A percentile compares a stretch with the other conserved stretches of the same genome.
Conservation (phyloP, 2,888 invertebrate genomes). For the Cloeon dipterum region DNA sequence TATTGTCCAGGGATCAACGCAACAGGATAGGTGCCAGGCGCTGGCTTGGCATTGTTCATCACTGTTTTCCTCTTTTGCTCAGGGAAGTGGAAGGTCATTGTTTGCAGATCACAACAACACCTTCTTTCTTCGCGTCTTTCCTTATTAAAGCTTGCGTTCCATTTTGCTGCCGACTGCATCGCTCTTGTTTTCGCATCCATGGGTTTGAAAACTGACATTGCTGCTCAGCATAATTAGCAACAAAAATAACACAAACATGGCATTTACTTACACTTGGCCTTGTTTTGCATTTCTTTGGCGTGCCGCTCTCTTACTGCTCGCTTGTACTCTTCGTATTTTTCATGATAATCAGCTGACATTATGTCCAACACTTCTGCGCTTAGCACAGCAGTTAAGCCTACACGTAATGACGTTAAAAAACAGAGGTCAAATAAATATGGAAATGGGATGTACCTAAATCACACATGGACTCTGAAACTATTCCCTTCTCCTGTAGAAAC, state of each 20-base stretch:
- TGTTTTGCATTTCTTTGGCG: conserved; percentile 39
- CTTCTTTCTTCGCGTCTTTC: conserved; percentile 43
- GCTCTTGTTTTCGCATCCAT: conserved; percentile 58
- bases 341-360: conserved; percentile 86
- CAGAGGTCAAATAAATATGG: too few species aligned
- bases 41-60: conserved; percentile 22
- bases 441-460: conserved; percentile 44
- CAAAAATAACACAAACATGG: not conserved
- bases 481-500: conserved; percentile 55
- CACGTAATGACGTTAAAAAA: too few species aligned
- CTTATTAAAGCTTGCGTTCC: conserved; percentile 71
- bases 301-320: conserved; percentile 45
- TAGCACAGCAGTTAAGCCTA: conserved; percentile 69
- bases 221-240: not conserved
- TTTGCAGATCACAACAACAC: conserved; percentile 82
- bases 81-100: conserved; percentile 62
- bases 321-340: conserved; percentile 80
- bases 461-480: conserved; percentile 78
- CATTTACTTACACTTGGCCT: conserved; percentile 28
- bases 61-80: conserved; percentile 13
- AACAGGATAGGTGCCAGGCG: conserved; percentile 60
- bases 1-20: conserved; percentile 93
- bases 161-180: conserved; percentile 63
- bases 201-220: not conserved
- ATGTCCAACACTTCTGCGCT: conserved; percentile 87